phyloP scores from a whole-genome alignment of 2,113 vertebrate genomes.

The Vulpes lagopus region DNA sequence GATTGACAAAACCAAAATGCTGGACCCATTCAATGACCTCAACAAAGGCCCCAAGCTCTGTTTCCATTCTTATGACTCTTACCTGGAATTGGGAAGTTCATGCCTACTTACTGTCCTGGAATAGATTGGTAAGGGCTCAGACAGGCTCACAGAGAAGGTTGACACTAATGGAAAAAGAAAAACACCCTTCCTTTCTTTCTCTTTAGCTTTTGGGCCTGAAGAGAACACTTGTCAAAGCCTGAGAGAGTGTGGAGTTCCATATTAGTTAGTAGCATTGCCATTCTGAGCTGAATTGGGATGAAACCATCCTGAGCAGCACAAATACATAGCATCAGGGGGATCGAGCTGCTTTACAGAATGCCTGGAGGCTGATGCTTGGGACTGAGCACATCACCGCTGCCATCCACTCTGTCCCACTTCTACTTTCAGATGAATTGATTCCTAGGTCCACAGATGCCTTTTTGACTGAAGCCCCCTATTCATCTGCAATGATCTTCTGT shows the following conservation, averaged over 20 bases:
- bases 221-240: slow-evolving; percentile 21
- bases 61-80: background rate
- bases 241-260: background rate
- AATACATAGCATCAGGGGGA: background rate
- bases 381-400: background rate
- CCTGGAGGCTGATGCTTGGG: background rate
- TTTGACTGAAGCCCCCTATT: background rate
- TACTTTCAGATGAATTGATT: background rate
- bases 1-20: background rate
- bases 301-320: background rate
- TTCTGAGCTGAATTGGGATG: background rate
- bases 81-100: background rate
- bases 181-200: background rate
- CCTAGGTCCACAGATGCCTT: background rate
- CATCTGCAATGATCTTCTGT: background rate
- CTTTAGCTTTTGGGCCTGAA: background rate
- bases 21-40: background rate
- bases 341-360: background rate
- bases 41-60: background rate
- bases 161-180: background rate
- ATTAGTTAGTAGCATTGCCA: slow-evolving; percentile 19
- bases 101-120: background rate
- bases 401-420: background rate
- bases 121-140: background rate
- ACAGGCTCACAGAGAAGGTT: background rate